Evolutionary conservation across 2,113 vertebrate genomes (phyloP).

Genomic region (Vulpes vulpes): DNA sequence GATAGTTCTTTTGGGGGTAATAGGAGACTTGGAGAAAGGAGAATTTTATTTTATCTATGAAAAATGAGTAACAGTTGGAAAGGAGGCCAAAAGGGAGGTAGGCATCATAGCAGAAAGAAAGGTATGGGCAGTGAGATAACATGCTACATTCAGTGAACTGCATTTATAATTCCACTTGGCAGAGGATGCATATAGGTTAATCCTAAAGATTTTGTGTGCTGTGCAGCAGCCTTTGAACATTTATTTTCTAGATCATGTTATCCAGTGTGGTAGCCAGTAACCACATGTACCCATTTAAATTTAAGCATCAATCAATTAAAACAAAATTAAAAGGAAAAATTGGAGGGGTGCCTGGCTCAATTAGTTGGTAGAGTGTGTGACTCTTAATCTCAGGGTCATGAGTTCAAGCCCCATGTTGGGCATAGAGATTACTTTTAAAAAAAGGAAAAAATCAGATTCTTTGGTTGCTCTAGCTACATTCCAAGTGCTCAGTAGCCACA

Average conservation of each 20-base stretch:
- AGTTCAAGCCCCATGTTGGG: not conserved
- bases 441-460: slow-evolving; percentile 23
- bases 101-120: slow-evolving; percentile 1
- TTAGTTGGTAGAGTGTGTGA: not conserved
- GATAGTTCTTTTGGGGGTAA: not conserved
- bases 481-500: not conserved
- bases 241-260: not conserved
- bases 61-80: slow-evolving; percentile 41
- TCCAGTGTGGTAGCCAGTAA: not conserved
- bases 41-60: slow-evolving; percentile 28
- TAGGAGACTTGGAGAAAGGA: not conserved
- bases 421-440: not conserved
- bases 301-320: slow-evolving; percentile 22
- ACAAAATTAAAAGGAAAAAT: slow-evolving; percentile 43
- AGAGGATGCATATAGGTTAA: not conserved
- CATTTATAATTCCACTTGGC: not conserved
- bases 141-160: not conserved
- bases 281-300: not conserved
- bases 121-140: not conserved
- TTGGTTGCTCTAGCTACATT: not conserved
- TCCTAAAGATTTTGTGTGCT: not conserved
- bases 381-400: not conserved
- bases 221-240: not conserved
- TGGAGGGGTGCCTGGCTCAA: not conserved
- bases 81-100: not conserved